Base-by-base conservation (phyloP, 1,140 invertebrate genomes). In the Drosophila miranda region DNA sequence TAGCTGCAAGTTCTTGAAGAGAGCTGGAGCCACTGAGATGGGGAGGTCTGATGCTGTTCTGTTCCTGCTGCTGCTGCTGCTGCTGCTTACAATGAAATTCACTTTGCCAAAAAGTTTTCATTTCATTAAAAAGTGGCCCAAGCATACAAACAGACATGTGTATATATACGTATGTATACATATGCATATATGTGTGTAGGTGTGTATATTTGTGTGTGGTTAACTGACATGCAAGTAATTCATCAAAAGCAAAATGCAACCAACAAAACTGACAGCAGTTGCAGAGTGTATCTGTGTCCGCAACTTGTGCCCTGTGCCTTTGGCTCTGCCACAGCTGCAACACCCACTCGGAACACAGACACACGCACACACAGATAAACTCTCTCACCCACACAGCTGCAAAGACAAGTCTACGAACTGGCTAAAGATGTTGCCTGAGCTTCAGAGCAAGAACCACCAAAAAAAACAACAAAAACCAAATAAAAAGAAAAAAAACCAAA, bases 91-190 rank as follows among this genome's bases (percentile, higher is more conserved):
- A 87, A 86, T 87, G 78, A 87, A 87, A 87, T 87, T 87, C 82
- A 87, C 82, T 87, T 87, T 87, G 82, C 82, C 82, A 78, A 87
- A 87, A 87, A 87, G 82, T 87, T 87, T 87, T 87, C 77, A 87
- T 87, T 87, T 87, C 82, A 87, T 87, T 87, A 87, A 87, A 83
- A 82, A 87, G 49, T 78, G 72, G 64, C 50, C 74, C 57, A 48
- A 26, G 50, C 52, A 62, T 38, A 38, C 34, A 38, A 13, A 38
- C 34, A 38, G 11, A 38, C 34, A 13, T 38, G 11, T 38, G 69
- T 50, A 26, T 43, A 30, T 44, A 42, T 43, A 13, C 43, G 53
- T 30, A 49, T 45, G 41, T 51, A 58, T 61, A 54, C 44, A 72
- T 53, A 55, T 53, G 71, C 60, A 72, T 42, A 68, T 51, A 66